A percentile compares a stretch with the other conserved stretches of the same genome.
phyloP scores from a whole-genome alignment of 2,888 invertebrate species.

The Unio pictorum region DNA sequence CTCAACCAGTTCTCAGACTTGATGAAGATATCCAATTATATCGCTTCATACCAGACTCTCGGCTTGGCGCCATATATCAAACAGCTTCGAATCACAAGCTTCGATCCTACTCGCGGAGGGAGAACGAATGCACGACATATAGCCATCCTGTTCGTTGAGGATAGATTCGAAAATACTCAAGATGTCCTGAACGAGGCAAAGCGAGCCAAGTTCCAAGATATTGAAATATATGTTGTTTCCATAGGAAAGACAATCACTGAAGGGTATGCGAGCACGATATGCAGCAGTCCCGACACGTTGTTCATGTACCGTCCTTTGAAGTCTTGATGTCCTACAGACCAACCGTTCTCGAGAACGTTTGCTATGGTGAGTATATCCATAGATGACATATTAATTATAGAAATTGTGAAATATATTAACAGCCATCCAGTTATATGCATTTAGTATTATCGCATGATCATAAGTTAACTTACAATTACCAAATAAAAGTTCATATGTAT shows the following conservation, averaged over 20 bases:
- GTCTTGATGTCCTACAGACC: too few species aligned
- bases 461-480: too few species aligned
- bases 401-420: too few species aligned
- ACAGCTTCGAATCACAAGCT: constrained; percentile 21
- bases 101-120: constrained; percentile 16
- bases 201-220: constrained; percentile 1
- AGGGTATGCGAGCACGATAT: not conserved
- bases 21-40: constrained; percentile 4
- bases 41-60: constrained; percentile 7
- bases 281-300: constrained; percentile 1
- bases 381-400: too few species aligned
- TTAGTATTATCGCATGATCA: too few species aligned
- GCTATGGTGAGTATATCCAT: too few species aligned
- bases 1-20: constrained; percentile 21
- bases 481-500: too few species aligned
- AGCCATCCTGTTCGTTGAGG: constrained; percentile 42
- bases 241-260: constrained; percentile 4
- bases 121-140: constrained; percentile 26
- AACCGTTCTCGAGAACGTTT: too few species aligned
- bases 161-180: constrained; percentile 15
- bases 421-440: too few species aligned
- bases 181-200: constrained; percentile 1
- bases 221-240: constrained; percentile 8
- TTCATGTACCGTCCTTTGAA: constrained; percentile 2
- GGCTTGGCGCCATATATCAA: constrained; percentile 18